Evolutionary conservation across 2,888 invertebrate species (phyloP).

Genomic region (Apamea anceps): DNA sequence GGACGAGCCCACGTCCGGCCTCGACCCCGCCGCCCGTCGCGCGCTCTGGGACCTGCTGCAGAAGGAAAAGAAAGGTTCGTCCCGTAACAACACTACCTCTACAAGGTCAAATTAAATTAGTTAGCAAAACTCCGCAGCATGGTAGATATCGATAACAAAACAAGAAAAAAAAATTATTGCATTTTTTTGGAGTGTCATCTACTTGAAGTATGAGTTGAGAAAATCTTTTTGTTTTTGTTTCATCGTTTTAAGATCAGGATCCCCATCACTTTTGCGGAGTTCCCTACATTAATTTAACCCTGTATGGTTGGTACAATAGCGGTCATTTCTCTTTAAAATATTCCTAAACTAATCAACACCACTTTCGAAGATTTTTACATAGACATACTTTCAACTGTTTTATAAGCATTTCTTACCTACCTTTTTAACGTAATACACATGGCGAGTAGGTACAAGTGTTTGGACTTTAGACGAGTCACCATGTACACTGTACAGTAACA

Average conservation of each 20-base stretch:
- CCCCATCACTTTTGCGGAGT: neutral
- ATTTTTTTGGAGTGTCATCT: neutral
- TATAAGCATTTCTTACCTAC: neutral
- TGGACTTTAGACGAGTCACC: neutral
- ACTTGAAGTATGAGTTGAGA: neutral
- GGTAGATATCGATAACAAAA: neutral
- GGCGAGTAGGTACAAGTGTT: neutral
- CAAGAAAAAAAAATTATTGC: neutral
- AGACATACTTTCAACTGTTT: neutral
- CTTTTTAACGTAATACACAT: neutral
- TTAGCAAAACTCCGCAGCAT: neutral
- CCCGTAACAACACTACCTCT: neutral
- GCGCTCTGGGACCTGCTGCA: slow-evolving; percentile 96
- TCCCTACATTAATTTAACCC: neutral
- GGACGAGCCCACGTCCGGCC: slow-evolving; percentile 97
- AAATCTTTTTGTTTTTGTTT: neutral
- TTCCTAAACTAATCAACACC: neutral
- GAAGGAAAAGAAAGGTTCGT: slow-evolving; percentile 90
- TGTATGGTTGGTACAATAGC: neutral
- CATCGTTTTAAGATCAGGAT: neutral
- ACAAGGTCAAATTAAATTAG: neutral
- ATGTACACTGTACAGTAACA: neutral
- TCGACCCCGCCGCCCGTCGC: slow-evolving; percentile 97
- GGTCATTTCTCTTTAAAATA: neutral
- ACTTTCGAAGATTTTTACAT: neutral